phyloP scores from a whole-genome alignment of 2,888 invertebrate species.

The Zonitis immaculata region DNA sequence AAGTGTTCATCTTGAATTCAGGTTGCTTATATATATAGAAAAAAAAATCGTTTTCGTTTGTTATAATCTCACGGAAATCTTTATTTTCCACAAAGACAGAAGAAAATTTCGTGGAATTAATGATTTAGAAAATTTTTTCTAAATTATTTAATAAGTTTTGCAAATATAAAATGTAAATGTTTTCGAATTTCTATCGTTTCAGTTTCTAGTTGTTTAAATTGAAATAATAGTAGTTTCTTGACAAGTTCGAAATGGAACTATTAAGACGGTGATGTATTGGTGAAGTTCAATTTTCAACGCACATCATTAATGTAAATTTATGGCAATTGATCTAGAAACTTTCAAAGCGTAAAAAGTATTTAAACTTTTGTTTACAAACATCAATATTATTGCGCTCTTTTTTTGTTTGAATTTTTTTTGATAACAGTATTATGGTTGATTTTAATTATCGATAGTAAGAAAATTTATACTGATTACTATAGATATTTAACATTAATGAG shows the following conservation, averaged over 20 bases:
- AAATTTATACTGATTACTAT: not conserved
- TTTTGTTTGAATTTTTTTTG: conserved; percentile 7
- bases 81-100: not conserved
- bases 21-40: conserved; percentile 7
- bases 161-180: conserved; percentile 21
- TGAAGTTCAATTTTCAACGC: conserved; percentile 35
- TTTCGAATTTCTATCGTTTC: conserved; percentile 24
- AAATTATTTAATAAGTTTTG: too few species aligned
- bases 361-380: conserved; percentile 25
- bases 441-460: conserved; percentile 2
- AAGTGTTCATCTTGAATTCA: conserved; percentile 1
- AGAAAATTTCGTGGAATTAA: not conserved
- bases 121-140: too few species aligned
- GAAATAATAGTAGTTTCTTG: conserved; percentile 33
- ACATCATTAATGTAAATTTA: conserved; percentile 38
- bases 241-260: conserved; percentile 36
- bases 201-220: conserved; percentile 29
- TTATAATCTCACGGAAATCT: not conserved
- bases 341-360: conserved; percentile 30
- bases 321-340: conserved; percentile 34
- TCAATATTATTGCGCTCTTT: not conserved
- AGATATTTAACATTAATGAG: not conserved
- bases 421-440: conserved; percentile 4
- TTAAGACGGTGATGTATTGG: conserved; percentile 32
- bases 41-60: conserved; percentile 5